Percentiles rank a stretch among this genome's conserved stretches.
These are phyloP conservation scores for Etheostoma nigrum DNA, from an alignment of 2,797 vertebrate genomes.

Conservation along the genomic window DNA sequence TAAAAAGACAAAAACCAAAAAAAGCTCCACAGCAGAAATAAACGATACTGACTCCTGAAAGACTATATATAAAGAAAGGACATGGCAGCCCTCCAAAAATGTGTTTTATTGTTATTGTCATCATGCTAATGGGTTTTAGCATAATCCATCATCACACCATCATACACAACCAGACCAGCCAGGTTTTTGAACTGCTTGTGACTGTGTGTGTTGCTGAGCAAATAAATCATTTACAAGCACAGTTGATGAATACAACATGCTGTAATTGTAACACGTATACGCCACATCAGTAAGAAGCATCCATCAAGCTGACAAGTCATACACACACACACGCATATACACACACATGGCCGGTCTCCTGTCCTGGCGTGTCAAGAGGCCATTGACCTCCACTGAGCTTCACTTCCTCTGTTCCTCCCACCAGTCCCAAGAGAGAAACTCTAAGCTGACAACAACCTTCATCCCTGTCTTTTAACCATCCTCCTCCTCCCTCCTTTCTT, in stretches of 20 bases:
- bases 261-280: constrained; percentile 54
- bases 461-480: constrained; percentile 52
- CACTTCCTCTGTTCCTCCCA: constrained; percentile 70
- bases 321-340: constrained; percentile 24
- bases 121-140: constrained; percentile 59
- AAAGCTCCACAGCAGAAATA: background rate
- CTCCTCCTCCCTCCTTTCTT: constrained; percentile 35
- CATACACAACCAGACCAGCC: constrained; percentile 25
- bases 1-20: constrained; percentile 1
- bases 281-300: constrained; percentile 52
- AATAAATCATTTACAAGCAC: constrained; percentile 66
- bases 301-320: constrained; percentile 56
- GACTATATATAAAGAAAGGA: constrained; percentile 18
- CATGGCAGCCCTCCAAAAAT: constrained; percentile 29
- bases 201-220: constrained; percentile 33
- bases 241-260: constrained; percentile 67
- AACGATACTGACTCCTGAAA: constrained; percentile 6
- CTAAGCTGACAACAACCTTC: constrained; percentile 60
- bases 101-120: constrained; percentile 43
- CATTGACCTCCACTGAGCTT: constrained; percentile 74
- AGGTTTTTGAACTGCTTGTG: constrained; percentile 35
- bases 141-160: constrained; percentile 56
- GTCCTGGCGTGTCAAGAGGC: constrained; percentile 72
- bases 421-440: constrained; percentile 53
- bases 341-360: constrained; percentile 50